Percentiles rank a stretch among this genome's conserved stretches.
Evolutionary conservation across 2,797 vertebrate species (phyloP).

Genomic region (Erethizon dorsatum): DNA sequence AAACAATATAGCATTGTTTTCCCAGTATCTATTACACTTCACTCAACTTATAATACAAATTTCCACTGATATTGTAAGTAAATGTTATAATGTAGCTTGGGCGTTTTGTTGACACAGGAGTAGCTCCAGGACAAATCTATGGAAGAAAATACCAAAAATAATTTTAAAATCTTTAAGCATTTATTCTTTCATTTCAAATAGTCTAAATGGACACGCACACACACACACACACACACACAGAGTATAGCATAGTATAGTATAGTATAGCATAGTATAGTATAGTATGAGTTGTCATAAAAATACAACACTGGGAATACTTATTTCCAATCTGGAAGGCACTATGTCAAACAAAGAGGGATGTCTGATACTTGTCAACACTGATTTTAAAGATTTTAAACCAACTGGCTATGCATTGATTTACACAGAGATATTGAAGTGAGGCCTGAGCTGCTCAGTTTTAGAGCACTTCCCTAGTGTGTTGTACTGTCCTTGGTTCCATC

Average conservation of each 20-base stretch:
- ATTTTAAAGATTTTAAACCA: slow-evolving; percentile 23
- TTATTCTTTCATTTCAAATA: slow-evolving; percentile 12
- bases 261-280: not conserved
- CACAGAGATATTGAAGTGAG: not conserved
- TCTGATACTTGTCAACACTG: not conserved
- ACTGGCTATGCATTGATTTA: not conserved
- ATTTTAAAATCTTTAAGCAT: not conserved
- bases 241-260: too few species aligned
- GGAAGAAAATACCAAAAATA: not conserved
- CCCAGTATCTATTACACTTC: not conserved
- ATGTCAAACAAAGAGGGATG: not conserved
- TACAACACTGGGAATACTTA: not conserved
- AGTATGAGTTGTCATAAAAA: not conserved
- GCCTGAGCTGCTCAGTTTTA: too few species aligned
- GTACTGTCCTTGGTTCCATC: not conserved
- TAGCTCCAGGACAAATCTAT: not conserved
- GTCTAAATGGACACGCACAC: not conserved
- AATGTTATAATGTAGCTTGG: not conserved
- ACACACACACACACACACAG: not conserved
- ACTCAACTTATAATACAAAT: not conserved
- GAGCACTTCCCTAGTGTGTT: not conserved
- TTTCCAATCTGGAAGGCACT: not conserved
- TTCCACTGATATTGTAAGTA: slow-evolving; percentile 22
- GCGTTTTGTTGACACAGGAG: not conserved
- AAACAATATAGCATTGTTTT: slow-evolving; percentile 22